A percentile compares a stretch with the other conserved stretches of the same genome.
Conservation (phyloP, 2,888 invertebrate species). For the Unio pictorum region DNA sequence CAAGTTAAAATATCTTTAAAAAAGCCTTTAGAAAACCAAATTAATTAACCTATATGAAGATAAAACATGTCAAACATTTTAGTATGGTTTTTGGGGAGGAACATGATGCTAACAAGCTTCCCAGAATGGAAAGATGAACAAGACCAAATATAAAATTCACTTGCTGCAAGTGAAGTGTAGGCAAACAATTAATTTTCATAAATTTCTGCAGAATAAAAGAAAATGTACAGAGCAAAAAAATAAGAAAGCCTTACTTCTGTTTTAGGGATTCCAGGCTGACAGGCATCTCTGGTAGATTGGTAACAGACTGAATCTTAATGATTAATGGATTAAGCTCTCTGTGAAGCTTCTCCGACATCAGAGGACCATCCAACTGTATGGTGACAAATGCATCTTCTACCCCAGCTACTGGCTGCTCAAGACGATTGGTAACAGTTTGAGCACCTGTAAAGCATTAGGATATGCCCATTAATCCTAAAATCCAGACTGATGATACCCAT, state of each 20-base stretch:
- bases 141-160: too few species aligned
- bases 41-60: too few species aligned
- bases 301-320: constrained; percentile 63
- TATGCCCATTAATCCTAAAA: neutral
- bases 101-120: too few species aligned
- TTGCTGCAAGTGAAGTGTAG: too few species aligned
- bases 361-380: constrained; percentile 56
- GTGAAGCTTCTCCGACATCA: constrained; percentile 63
- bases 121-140: too few species aligned
- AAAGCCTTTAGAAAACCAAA: too few species aligned
- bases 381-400: constrained; percentile 67
- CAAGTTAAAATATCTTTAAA: too few species aligned
- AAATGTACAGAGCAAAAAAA: neutral
- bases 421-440: constrained; percentile 59
- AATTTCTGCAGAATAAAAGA: too few species aligned
- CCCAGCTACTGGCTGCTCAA: constrained; percentile 55
- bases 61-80: too few species aligned
- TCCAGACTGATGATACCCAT: neutral
- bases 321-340: constrained; percentile 68
- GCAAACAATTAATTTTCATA: too few species aligned
- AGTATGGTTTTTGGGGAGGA: too few species aligned
- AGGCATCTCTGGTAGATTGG: constrained; percentile 64
- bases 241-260: constrained; percentile 49
- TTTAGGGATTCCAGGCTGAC: constrained; percentile 57
- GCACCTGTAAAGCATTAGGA: constrained; percentile 42